A percentile compares a stretch with the other conserved stretches of the same genome.
Conservation (phyloP, 92 coral and sea anemone genomes). For the Zoanthus gigantus region DNA sequence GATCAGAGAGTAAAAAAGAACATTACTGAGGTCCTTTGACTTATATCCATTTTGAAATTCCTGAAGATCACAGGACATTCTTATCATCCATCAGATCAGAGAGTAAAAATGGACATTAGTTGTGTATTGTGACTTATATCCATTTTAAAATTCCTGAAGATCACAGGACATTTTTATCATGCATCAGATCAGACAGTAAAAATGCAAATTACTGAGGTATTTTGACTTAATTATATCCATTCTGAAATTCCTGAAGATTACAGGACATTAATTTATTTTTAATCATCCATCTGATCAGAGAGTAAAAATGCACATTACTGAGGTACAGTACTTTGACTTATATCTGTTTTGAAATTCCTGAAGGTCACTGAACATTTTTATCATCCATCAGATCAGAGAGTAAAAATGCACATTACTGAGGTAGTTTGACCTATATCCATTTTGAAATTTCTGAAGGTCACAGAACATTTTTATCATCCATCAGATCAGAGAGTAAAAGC, state of each 20-base stretch:
- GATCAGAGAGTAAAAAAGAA: constrained; percentile 82
- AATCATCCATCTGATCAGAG: constrained; percentile 88
- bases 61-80: too few species aligned
- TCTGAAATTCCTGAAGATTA: background rate
- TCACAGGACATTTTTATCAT: too few species aligned
- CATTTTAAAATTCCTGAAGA: too few species aligned
- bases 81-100: too few species aligned
- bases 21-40: constrained; percentile 74
- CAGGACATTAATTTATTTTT: constrained; percentile 81
- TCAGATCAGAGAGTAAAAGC: constrained; percentile 86
- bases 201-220: constrained; percentile 43
- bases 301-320: constrained; percentile 51
- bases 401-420: constrained; percentile 70
- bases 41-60: too few species aligned
- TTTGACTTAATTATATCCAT: too few species aligned
- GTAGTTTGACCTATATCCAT: background rate
- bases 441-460: too few species aligned
- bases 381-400: constrained; percentile 85
- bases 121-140: too few species aligned
- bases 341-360: too few species aligned
- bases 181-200: too few species aligned
- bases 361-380: constrained; percentile 70
- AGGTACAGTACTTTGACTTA: too few species aligned
- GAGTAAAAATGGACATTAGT: too few species aligned
- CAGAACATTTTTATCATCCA: constrained; percentile 75